Conservation (phyloP, 2,797 vertebrate genomes). For the Gymnocypris eckloni region DNA sequence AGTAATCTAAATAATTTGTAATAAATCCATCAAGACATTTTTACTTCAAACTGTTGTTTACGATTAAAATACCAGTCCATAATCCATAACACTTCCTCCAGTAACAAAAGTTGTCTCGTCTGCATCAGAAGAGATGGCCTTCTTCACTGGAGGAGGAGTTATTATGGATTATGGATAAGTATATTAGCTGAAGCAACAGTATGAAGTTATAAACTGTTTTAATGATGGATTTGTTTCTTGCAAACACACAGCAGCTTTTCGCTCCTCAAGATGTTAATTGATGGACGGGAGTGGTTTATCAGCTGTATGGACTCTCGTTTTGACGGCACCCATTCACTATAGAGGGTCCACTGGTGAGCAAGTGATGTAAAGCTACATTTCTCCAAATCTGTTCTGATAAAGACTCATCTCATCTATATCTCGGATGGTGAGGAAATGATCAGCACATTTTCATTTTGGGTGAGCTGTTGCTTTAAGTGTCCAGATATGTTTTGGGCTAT, state of each 20-base stretch:
- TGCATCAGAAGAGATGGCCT: too few species aligned
- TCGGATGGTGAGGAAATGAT: not conserved
- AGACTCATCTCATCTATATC: not conserved
- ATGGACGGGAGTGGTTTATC: not conserved
- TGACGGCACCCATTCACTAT: not conserved
- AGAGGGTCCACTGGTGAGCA: not conserved
- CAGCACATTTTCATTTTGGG: not conserved
- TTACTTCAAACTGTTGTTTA: not conserved
- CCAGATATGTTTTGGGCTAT: not conserved
- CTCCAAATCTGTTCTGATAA: not conserved
- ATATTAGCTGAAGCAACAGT: not conserved
- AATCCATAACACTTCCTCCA: not conserved
- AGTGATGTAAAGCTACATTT: not conserved
- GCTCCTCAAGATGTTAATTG: not conserved
- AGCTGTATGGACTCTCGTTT: not conserved
- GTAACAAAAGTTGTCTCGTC: not conserved
- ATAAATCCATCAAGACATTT: not conserved
- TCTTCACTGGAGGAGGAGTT: too few species aligned
- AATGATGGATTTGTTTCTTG: not conserved
- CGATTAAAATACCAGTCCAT: not conserved
- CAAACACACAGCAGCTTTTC: not conserved
- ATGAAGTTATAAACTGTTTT: not conserved
- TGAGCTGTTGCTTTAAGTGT: not conserved
- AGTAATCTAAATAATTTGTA: not conserved
- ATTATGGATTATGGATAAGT: not conserved